phyloP scores from a whole-genome alignment of 1,140 invertebrate species.

The Sesamia nonagrioides region DNA sequence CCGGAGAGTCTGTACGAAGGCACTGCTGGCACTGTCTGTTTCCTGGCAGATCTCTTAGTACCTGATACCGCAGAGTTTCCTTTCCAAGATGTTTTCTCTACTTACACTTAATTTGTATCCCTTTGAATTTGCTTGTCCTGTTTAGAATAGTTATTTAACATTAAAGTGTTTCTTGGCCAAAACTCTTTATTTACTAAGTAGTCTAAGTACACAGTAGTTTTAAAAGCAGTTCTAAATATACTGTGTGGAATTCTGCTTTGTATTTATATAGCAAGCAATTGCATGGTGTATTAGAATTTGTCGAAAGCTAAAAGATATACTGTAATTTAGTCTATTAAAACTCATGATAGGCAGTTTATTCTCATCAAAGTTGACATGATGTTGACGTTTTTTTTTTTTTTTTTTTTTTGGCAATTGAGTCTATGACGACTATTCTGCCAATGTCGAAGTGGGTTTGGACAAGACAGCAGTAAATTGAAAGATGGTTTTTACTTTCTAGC shows the following conservation, averaged over 20 bases:
- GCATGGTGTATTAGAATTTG: conserved; percentile 3
- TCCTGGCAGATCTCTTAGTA: conserved; percentile 91
- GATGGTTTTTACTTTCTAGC: too few species aligned
- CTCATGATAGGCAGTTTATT: neutral
- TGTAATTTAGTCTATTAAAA: neutral
- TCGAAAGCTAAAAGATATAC: neutral
- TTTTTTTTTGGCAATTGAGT: too few species aligned
- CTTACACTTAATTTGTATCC: neutral
- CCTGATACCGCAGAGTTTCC: conserved; percentile 94
- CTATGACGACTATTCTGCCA: too few species aligned
- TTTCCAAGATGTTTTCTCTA: conserved; percentile 93
- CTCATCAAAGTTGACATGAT: neutral
- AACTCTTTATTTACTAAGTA: conserved; percentile 7
- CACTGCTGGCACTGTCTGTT: conserved; percentile 94
- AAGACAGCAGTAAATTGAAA: too few species aligned
- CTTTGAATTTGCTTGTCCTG: conserved; percentile 11
- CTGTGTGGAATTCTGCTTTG: neutral
- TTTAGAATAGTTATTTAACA: conserved; percentile 22
- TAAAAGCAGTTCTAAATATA: neutral
- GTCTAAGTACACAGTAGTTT: neutral
- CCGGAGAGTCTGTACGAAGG: conserved; percentile 96
- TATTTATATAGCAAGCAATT: neutral
- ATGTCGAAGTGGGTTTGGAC: too few species aligned
- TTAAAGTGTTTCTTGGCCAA: conserved; percentile 29
- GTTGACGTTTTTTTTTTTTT: too few species aligned